phyloP scores from a whole-genome alignment of 2,113 vertebrate genomes.

The Vulpes ferrilata region DNA sequence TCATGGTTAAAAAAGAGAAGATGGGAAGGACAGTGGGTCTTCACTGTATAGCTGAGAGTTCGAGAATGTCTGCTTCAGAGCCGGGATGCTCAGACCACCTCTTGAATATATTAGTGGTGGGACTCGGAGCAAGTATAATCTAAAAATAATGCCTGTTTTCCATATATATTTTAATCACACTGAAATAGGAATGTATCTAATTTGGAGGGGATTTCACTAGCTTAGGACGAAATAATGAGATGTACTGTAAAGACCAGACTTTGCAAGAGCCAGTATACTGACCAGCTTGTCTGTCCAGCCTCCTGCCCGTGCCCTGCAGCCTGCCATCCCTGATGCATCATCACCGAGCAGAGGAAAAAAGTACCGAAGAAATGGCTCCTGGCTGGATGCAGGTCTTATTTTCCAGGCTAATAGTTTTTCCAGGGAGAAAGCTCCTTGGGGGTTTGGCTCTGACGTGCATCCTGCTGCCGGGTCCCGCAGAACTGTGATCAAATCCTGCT shows the following conservation, averaged over 20 bases:
- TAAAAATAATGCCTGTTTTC: background rate
- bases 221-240: background rate
- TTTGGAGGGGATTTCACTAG: background rate
- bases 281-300: background rate
- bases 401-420: constrained; percentile 34
- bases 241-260: background rate
- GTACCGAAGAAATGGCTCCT: fast-evolving
- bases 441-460: background rate
- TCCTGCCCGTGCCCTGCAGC: background rate
- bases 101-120: no score
- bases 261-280: background rate
- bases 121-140: background rate
- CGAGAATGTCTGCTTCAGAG: background rate
- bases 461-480: background rate
- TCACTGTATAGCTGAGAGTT: background rate
- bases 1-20: background rate
- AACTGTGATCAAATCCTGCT: background rate
- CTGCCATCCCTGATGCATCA: fast-evolving
- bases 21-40: background rate
- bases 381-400: background rate
- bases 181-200: background rate
- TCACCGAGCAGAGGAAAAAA: background rate
- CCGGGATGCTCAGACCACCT: no score
- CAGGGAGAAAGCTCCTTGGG: background rate
- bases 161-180: background rate